phyloP scores from a whole-genome alignment of 1,140 invertebrate genomes.

The Portunus trituberculatus region DNA sequence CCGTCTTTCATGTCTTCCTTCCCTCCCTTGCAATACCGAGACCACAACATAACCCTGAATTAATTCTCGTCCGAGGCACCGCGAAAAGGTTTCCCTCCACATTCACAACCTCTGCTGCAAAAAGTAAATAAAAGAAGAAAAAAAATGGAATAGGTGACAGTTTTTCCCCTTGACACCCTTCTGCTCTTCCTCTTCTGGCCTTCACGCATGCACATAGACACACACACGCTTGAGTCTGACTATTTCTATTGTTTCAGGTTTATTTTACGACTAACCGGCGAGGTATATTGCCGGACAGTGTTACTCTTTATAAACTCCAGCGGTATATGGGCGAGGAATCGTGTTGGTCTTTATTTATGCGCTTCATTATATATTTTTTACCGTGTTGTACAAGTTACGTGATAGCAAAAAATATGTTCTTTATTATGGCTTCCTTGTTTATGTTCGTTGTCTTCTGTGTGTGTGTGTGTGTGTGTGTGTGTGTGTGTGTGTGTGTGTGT shows the following conservation, averaged over 20 bases:
- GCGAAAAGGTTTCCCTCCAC: neutral
- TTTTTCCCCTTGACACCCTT: neutral
- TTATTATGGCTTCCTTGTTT: neutral
- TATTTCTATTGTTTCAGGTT: neutral
- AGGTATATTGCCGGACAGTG: neutral
- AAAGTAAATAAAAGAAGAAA: neutral
- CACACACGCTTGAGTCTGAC: neutral
- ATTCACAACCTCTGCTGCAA: neutral
- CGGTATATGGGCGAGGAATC: neutral
- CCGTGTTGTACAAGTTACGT: no score
- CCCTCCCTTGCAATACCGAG: neutral
- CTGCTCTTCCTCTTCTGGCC: no score
- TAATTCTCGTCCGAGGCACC: neutral
- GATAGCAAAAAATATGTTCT: neutral
- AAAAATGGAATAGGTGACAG: no score
- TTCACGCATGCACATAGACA: no score
- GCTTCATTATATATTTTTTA: no score
- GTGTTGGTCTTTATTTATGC: neutral
- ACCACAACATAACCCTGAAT: neutral
- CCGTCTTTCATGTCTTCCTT: neutral
- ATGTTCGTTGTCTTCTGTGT: neutral
- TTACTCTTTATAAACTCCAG: neutral
- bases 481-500: neutral
- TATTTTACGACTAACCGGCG: neutral
- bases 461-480: constrained; percentile 11